These are phyloP conservation scores for Morelia viridis DNA, from an alignment of 2,797 vertebrate genomes.

Conservation along the genomic window DNA sequence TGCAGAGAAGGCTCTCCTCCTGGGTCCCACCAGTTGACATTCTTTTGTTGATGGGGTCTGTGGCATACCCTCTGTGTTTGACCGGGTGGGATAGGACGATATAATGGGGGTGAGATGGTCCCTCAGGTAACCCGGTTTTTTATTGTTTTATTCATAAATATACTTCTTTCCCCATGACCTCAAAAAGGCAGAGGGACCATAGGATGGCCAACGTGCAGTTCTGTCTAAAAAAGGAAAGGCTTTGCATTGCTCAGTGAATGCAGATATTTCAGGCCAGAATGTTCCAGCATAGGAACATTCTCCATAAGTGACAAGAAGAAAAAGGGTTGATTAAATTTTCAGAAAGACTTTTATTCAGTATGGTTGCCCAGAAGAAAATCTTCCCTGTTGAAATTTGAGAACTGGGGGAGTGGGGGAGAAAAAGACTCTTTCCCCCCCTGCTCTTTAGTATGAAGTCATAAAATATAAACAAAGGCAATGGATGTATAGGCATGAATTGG, in stretches of 20 bases:
- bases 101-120: too few species aligned
- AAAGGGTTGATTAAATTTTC: conserved; percentile 68
- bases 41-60: too few species aligned
- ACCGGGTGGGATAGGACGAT: too few species aligned
- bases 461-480: neutral
- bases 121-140: neutral
- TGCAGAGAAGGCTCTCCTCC: too few species aligned
- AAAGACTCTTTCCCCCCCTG: neutral
- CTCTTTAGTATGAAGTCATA: conserved; percentile 8
- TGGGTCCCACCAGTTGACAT: too few species aligned
- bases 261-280: conserved; percentile 59
- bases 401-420: conserved; percentile 8
- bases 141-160: conserved; percentile 43
- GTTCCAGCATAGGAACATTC: conserved; percentile 62
- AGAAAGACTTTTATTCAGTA: conserved; percentile 53
- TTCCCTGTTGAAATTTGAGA: conserved; percentile 48
- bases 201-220: conserved; percentile 41
- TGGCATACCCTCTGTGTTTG: too few species aligned
- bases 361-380: conserved; percentile 37
- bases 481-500: neutral
- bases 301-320: conserved; percentile 59
- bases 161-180: conserved; percentile 46
- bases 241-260: conserved; percentile 60
- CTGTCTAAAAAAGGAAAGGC: conserved; percentile 53
- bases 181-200: conserved; percentile 41